These are phyloP conservation scores for Fistularia commersonii DNA, from an alignment of 2,797 vertebrate genomes.

Conservation along the genomic window DNA sequence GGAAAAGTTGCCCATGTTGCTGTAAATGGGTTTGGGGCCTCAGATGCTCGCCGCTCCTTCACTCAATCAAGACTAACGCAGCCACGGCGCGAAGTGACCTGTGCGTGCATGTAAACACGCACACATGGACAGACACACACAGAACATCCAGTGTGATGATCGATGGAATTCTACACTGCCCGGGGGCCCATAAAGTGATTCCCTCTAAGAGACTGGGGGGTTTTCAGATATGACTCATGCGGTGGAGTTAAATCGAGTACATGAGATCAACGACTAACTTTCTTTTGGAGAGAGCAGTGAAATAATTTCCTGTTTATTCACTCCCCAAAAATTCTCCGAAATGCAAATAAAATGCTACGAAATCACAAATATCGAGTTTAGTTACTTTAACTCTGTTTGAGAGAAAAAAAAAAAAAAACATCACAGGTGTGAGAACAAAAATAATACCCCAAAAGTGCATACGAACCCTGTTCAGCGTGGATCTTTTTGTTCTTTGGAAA, in stretches of 20 bases:
- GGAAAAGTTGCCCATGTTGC: slow-evolving; percentile 77
- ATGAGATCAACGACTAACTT: background rate
- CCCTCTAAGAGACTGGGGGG: no score
- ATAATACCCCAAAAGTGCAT: no score
- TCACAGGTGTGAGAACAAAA: no score
- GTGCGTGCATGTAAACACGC: background rate
- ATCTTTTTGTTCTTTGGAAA: no score
- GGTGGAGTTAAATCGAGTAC: background rate
- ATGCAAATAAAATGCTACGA: no score
- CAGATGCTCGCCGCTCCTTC: slow-evolving; percentile 38
- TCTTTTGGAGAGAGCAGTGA: background rate
- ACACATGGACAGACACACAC: slow-evolving; percentile 16
- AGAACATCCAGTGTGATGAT: slow-evolving; percentile 23
- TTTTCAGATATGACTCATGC: no score
- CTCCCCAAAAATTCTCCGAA: no score
- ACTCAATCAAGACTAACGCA: slow-evolving; percentile 30
- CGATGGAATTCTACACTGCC: slow-evolving; percentile 13
- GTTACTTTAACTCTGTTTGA: no score
- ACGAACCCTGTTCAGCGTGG: no score
- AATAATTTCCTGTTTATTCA: no score
- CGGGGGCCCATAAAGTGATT: background rate
- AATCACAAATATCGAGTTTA: no score
- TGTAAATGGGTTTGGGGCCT: slow-evolving; percentile 22
- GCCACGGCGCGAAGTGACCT: slow-evolving; percentile 32
- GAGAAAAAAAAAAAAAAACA: no score